Percentiles rank a stretch among this genome's conserved stretches.
phyloP scores from a whole-genome alignment of 2,113 vertebrate species.

The Sakesphorus luctuosus region DNA sequence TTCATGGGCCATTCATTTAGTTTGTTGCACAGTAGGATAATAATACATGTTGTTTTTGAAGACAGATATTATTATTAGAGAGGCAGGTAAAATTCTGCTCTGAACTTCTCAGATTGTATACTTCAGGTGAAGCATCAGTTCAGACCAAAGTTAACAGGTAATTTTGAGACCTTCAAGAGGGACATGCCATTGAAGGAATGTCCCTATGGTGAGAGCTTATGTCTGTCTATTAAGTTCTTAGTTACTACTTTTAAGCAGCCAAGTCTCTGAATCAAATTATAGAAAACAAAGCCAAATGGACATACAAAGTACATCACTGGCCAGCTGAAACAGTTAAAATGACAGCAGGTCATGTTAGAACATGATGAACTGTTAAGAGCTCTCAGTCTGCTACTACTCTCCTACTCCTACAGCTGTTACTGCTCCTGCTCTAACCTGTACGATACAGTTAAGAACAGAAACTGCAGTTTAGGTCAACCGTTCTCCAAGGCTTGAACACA shows the following conservation, averaged over 20 bases:
- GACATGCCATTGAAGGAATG: background rate
- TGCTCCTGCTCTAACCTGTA: background rate
- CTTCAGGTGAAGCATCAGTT: background rate
- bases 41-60: background rate
- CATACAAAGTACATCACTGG: accelerated
- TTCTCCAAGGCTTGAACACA: background rate
- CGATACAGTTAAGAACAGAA: background rate
- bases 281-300: background rate
- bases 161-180: background rate
- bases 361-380: background rate
- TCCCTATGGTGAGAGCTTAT: background rate
- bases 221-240: background rate
- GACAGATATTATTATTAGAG: background rate
- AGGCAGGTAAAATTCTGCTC: background rate
- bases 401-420: background rate
- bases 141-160: background rate
- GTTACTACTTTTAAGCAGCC: background rate
- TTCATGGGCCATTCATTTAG: background rate
- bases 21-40: background rate
- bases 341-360: background rate
- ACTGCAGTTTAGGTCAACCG: background rate
- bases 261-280: background rate
- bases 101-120: background rate
- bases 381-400: background rate
- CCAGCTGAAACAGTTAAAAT: background rate